Evolutionary conservation across 1,140 invertebrate genomes (phyloP), one percentile per base, ranked within the genome.

Genomic region (Ostrea edulis): DNA sequence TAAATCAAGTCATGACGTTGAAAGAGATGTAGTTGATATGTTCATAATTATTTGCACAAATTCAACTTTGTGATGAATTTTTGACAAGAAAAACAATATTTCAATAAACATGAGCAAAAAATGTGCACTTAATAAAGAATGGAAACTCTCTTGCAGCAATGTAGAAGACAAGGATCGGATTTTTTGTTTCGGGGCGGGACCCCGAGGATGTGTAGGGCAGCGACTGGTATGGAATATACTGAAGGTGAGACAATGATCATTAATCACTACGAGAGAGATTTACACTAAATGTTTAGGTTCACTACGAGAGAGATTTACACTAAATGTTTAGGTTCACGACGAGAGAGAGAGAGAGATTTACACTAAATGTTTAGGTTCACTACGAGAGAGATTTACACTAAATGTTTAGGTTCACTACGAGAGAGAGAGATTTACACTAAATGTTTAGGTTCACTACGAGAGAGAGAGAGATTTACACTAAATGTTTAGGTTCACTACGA

Each of bases 181-280:
- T 62, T 91, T 92, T 53, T 89, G 89, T 65, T 93, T 93, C 91
- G 93, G 93, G 58, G 86, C 65, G 44, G 92, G 91, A 20, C 90
- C 91, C 25, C 81, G 92, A 53, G 81, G 84, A 20, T 93, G 93
- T 87, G 71, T 93, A 20, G 93, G 93, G 17, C 90, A 91, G 62
- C 35, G 87, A 29, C 58, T 93, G 51, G 91, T 93, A 0, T 90
- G 91, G 91, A 90, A 85, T 54, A 91, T 93, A 29, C 68, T 93
- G 11, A 87, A 93, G 87, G 93, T 92, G 88, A 90, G 89, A 62
- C 55, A 4, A 8, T 58, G 55, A 62, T 58, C 55, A 20, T 11
- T 14, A 14, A 17, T 35, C 5, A 62, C 11, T 14, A 14, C 12
- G 58, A 62, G 58, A 62, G 58, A 62, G 20, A 12, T 62, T 7